Base-by-base conservation (phyloP, 2,113 vertebrate species). In the Ciconia boyciana region DNA sequence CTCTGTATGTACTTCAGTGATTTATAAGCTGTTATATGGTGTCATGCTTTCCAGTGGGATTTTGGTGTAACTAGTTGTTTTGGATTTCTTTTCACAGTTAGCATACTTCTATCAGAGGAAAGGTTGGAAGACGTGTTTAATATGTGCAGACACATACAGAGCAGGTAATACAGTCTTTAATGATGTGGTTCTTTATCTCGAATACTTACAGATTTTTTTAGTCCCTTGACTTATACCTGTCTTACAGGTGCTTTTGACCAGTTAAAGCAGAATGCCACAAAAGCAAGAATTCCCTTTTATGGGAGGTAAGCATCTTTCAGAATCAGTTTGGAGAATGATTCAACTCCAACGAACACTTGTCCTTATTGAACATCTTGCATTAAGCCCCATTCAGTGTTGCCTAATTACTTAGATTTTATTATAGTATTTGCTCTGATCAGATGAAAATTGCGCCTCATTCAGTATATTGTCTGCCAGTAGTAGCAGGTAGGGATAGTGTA, bases 111-210 rank as follows among this genome's bases (percentile, higher is more conserved):
- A 99, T 98, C 99, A 99, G 98, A 99, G 99, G 95, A 99, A 99
- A 98, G 99, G 99, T 90, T 99, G 99, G 99, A 99, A 99, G 98
- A 99, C 99, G 1, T 99, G 99, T 97, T 98, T 99, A 96, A 99
- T 99, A 98, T 99, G 99, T 97, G 99, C 99, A 32, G 99, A 99
- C 96, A 99, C 99, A 55, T 99, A 99, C 98, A 99, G 99, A 99
- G 99, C 99, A 96, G 99, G 99, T 99, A 97, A 96, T 82, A 60
- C 85, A 52, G 48, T 64, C 68, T 86, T 77, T 52, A 72, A 26
- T 48, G 6, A 36, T 72, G 31, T 34, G 49, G 10, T 62, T 88
- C 48, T 88, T 39, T 9, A 48, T 22, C 26, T 76, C 7, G 46
- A 61, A 36, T 65, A 32, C 6, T 83, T 91, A 41, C 5, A 68